phyloP scores from a whole-genome alignment of 2,888 invertebrate species.

The Acronicta leporina region DNA sequence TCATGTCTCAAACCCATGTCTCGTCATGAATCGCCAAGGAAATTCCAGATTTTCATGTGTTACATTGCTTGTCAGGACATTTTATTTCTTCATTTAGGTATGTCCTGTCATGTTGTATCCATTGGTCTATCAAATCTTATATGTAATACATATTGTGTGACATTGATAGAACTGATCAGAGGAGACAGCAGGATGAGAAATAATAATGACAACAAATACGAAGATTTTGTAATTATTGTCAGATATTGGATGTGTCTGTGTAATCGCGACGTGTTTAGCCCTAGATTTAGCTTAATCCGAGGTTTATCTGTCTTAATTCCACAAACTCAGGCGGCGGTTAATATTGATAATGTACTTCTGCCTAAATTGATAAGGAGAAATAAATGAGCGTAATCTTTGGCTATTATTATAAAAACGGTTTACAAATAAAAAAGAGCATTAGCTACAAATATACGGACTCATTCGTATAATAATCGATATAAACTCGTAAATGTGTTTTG shows the following conservation, averaged over 20 bases:
- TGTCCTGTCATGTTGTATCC: conserved; percentile 51
- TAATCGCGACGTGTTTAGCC: conserved; percentile 21
- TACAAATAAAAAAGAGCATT: too few species aligned
- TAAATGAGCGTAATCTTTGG: too few species aligned
- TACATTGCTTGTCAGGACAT: conserved; percentile 60
- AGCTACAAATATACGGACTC: too few species aligned
- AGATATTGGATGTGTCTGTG: conserved; percentile 30
- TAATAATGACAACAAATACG: neutral
- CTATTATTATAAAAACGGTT: too few species aligned
- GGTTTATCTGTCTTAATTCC: conserved; percentile 9
- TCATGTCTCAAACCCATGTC: conserved; percentile 61
- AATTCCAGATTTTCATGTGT: conserved; percentile 66
- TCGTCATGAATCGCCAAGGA: conserved; percentile 65
- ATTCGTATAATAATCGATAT: too few species aligned
- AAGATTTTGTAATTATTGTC: conserved; percentile 30
- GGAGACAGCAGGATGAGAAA: neutral
- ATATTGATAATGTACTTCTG: too few species aligned
- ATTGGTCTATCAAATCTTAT: conserved; percentile 42
- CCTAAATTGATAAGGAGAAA: too few species aligned
- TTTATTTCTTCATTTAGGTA: conserved; percentile 59
- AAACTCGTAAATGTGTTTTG: too few species aligned
- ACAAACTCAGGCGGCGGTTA: neutral
- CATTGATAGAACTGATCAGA: neutral
- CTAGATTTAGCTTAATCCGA: conserved; percentile 29
- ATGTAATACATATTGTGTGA: conserved; percentile 26